These are phyloP conservation scores for Rhaphigaster nebulosa DNA, from an alignment of 2,888 invertebrate genomes.

Conservation along the genomic window DNA sequence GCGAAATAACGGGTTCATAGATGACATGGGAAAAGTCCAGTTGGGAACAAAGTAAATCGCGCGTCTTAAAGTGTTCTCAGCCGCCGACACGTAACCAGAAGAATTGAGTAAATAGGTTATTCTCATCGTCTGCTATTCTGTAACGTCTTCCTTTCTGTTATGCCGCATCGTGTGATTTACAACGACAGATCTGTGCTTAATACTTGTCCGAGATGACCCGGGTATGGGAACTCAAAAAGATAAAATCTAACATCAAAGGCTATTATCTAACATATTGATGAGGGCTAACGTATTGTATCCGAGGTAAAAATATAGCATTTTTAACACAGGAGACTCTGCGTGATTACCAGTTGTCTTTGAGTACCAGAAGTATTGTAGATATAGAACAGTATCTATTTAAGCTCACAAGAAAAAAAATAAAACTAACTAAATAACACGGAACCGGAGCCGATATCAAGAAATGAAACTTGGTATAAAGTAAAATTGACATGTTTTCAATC, in stretches of 20 bases:
- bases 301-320: not conserved
- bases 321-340: no score
- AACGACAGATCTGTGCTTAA: not conserved
- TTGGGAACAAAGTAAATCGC: not conserved
- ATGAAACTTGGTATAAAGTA: no score
- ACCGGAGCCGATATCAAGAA: no score
- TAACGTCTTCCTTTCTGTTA: constrained; percentile 6
- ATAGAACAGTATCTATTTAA: no score
- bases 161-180: constrained; percentile 4
- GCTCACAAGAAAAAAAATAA: no score
- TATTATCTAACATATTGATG: not conserved
- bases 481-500: no score
- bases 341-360: no score
- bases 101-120: constrained; percentile 42
- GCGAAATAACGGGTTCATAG: not conserved
- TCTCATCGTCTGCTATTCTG: constrained; percentile 16
- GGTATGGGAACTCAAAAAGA: not conserved
- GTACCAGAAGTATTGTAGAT: no score
- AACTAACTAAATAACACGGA: no score
- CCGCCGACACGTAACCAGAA: not conserved
- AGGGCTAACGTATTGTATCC: not conserved
- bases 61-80: not conserved
- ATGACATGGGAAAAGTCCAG: not conserved
- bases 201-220: not conserved
- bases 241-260: not conserved